Evolutionary conservation across 2,113 vertebrate species (phyloP).

Genomic region (Coregonus clupeaformis): DNA sequence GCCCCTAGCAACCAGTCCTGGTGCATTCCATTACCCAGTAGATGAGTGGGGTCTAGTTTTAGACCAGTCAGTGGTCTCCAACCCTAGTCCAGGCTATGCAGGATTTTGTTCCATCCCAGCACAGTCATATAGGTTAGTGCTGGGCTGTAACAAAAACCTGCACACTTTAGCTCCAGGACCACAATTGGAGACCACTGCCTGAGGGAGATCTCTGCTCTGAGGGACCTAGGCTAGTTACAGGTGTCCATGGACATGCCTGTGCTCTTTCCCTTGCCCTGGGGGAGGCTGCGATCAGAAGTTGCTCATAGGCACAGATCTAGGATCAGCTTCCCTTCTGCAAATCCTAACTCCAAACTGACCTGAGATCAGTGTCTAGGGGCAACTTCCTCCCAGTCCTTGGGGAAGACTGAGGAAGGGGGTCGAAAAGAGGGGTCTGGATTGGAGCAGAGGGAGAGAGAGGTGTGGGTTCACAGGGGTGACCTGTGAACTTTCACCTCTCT

Average conservation of each 20-base stretch:
- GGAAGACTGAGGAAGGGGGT: not conserved
- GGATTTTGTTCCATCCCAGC: not conserved
- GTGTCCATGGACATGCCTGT: not conserved
- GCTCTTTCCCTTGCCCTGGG: not conserved
- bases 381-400: not conserved
- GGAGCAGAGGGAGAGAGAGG: conserved; percentile 74
- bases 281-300: not conserved
- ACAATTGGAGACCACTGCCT: not conserved
- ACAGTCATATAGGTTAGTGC: not conserved
- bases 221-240: not conserved
- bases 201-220: not conserved
- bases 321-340: too few species aligned
- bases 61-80: not conserved
- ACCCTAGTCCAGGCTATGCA: not conserved
- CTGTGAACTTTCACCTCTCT: conserved; percentile 97
- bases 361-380: too few species aligned
- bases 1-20: not conserved
- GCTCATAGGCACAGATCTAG: too few species aligned
- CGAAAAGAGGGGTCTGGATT: not conserved
- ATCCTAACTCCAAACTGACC: too few species aligned
- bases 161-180: not conserved
- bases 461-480: conserved; percentile 86
- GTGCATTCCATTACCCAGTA: not conserved
- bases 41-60: not conserved
- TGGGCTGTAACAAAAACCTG: not conserved